Evolutionary conservation across 2,888 invertebrate genomes (phyloP).

Genomic region (Eupithecia abbreviata): DNA sequence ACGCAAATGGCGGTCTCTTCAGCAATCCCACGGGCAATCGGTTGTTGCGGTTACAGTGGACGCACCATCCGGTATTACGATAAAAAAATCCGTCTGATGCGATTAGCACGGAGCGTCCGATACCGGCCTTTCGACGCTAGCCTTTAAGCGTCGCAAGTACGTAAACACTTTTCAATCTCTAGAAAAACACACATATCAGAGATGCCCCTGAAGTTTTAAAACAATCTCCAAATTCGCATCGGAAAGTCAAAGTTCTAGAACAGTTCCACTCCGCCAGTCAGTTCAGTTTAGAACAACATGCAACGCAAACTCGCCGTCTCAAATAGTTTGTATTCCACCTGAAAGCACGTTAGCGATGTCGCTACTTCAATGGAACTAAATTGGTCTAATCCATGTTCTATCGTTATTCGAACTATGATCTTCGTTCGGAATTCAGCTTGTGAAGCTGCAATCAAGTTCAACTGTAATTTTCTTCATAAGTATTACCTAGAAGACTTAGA

Average conservation of each 20-base stretch:
- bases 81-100: no score
- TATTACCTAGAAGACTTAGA: no score
- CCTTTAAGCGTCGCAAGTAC: no score
- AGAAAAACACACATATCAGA: background rate
- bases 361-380: constrained; percentile 35
- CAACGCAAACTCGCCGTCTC: constrained; percentile 26
- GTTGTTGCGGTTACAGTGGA: no score
- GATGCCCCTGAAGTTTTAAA: background rate
- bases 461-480: background rate
- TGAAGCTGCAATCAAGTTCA: constrained; percentile 16
- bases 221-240: background rate
- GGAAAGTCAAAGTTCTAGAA: background rate
- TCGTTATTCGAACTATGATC: constrained; percentile 18
- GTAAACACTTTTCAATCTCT: no score
- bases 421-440: constrained; percentile 19
- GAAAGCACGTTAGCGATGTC: constrained; percentile 20
- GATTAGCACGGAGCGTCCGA: no score
- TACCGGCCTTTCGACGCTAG: no score
- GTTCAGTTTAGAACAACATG: background rate
- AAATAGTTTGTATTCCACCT: constrained; percentile 33
- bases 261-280: background rate
- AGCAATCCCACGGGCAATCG: no score
- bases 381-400: constrained; percentile 23
- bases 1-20: no score
- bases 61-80: no score